phyloP scores from a whole-genome alignment of 2,113 vertebrate genomes.

The Lophotis ruficrista region DNA sequence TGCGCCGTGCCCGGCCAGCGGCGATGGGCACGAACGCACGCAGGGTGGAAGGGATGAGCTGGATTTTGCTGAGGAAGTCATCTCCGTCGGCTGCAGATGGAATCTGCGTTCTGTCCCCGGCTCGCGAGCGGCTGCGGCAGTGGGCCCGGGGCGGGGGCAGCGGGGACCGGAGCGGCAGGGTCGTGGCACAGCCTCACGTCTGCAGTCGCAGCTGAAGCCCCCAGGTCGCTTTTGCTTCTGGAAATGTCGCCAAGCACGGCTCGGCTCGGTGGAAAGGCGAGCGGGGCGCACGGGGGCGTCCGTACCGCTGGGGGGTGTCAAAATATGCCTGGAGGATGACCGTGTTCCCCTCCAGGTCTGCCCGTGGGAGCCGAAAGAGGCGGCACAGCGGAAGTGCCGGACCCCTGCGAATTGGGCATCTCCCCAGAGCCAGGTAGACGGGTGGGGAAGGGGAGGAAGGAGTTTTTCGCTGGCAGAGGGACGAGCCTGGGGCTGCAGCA shows the following conservation, averaged over 20 bases:
- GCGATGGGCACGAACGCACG: rapidly evolving
- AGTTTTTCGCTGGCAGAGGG: neutral
- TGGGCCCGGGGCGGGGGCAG: neutral
- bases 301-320: rapidly evolving
- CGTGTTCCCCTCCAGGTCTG: neutral
- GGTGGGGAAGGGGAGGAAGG: neutral
- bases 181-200: neutral
- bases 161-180: neutral
- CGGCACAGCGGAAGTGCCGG: neutral
- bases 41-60: neutral
- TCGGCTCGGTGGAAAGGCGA: neutral
- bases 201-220: neutral
- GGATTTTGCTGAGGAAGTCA: neutral
- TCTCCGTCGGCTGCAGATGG: neutral
- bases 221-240: neutral
- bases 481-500: neutral
- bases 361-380: neutral
- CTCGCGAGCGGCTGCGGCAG: neutral
- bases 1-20: neutral
- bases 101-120: neutral
- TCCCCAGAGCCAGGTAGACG: neutral
- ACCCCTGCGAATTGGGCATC: rapidly evolving
- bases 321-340: neutral
- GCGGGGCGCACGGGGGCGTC: rapidly evolving
- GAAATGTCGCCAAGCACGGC: neutral